Conservation (phyloP, 1,140 invertebrate genomes). For the Zelostemma sp. region DNA sequence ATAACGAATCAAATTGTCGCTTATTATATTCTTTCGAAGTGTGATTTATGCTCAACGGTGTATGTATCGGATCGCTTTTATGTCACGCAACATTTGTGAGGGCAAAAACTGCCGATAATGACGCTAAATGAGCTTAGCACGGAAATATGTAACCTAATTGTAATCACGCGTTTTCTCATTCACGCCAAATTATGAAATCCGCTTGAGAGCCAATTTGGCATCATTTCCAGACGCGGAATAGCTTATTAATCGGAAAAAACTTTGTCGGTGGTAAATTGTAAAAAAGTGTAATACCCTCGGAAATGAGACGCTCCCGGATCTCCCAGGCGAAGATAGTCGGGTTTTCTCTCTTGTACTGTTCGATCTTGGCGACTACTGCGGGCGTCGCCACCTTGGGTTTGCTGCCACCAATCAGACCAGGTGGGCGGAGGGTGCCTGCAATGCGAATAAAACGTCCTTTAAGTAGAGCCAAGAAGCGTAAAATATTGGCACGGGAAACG, state of each 20-base stretch:
- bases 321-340: constrained; percentile 99
- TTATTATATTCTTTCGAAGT: background rate
- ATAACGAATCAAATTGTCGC: background rate
- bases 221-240: too few relatives aligned
- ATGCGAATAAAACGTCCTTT: constrained; percentile 58
- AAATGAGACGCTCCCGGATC: constrained; percentile 93
- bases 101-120: background rate
- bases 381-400: constrained; percentile 99
- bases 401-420: constrained; percentile 97
- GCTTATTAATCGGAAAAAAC: too few relatives aligned
- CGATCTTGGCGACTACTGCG: constrained; percentile 94
- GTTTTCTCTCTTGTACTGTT: constrained; percentile 96
- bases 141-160: background rate
- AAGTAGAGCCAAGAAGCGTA: constrained; percentile 46
- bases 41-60: constrained; percentile 1
- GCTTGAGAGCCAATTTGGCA: background rate
- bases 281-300: constrained; percentile 80
- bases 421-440: constrained; percentile 91
- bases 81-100: background rate
- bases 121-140: background rate
- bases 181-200: background rate
- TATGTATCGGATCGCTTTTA: background rate
- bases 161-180: background rate
- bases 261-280: background rate
- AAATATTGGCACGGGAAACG: constrained; percentile 44